A percentile compares a stretch with the other conserved stretches of the same genome.
Evolutionary conservation across 2,113 vertebrate genomes (phyloP).

Genomic region (Chrysemys picta): DNA sequence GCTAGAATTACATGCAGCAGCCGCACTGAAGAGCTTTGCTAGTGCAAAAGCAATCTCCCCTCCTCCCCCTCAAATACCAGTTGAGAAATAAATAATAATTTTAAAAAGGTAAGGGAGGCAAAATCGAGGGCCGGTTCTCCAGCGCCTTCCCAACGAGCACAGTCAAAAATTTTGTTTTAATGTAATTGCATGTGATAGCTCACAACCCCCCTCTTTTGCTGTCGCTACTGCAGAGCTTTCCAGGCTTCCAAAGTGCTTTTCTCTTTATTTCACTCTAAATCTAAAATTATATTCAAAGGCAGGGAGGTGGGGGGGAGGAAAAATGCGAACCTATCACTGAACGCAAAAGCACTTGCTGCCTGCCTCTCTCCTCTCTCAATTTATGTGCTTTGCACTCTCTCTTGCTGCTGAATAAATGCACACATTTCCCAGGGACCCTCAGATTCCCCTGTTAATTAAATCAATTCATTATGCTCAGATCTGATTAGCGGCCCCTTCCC

Average conservation of each 20-base stretch:
- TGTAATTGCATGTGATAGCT: constrained; percentile 73
- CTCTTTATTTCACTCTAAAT: constrained; percentile 89
- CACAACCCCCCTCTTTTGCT: constrained; percentile 79
- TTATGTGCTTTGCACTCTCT: constrained; percentile 89
- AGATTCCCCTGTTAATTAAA: constrained; percentile 99
- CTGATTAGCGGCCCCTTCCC: constrained; percentile 99
- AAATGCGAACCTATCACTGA: constrained; percentile 84
- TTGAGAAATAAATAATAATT: neutral
- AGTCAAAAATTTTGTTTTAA: constrained; percentile 79
- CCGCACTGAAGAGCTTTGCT: constrained; percentile 63
- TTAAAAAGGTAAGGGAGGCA: neutral
- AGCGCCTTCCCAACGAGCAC: constrained; percentile 70
- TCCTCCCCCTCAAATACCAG: constrained; percentile 42
- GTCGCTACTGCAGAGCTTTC: constrained; percentile 78
- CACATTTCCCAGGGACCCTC: constrained; percentile 96
- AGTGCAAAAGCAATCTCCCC: constrained; percentile 69
- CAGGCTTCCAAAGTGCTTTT: constrained; percentile 85
- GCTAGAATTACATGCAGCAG: constrained; percentile 67
- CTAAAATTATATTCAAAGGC: constrained; percentile 94
- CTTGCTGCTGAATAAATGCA: constrained; percentile 91
- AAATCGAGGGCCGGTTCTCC: constrained; percentile 4
- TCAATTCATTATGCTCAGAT: constrained; percentile 99
- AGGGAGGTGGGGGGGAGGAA: constrained; percentile 76
- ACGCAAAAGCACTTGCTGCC: constrained; percentile 85
- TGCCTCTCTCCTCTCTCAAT: constrained; percentile 84